These are phyloP conservation scores for Conus canariensis DNA, from an alignment of 2,888 invertebrate genomes.

Conservation along the genomic window DNA sequence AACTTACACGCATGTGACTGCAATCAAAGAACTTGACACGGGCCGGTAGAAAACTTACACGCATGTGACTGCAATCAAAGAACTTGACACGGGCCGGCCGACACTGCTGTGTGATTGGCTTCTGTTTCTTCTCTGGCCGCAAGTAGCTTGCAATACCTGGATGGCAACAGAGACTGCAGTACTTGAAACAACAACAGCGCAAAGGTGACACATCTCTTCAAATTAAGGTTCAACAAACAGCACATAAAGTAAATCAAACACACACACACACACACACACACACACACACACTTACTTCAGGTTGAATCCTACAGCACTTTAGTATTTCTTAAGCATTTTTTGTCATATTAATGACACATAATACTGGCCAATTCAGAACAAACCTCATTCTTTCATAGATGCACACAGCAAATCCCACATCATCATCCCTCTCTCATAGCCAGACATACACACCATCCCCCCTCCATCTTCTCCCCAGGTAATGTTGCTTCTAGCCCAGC, in stretches of 20 bases:
- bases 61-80: conserved; percentile 64
- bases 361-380: no score
- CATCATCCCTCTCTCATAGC: no score
- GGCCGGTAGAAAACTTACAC: conserved; percentile 63
- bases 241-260: no score
- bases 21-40: conserved; percentile 68
- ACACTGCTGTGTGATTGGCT: conserved; percentile 49
- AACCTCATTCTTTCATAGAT: no score
- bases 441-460: no score
- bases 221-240: no score
- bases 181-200: neutral
- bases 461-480: no score
- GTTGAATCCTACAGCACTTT: neutral
- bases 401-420: no score
- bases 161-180: conserved; percentile 28
- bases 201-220: neutral
- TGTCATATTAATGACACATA: no score
- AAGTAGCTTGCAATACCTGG: conserved; percentile 70
- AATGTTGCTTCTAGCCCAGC: no score
- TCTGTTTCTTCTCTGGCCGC: conserved; percentile 62
- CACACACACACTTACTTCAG: neutral
- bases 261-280: neutral
- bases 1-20: conserved; percentile 63
- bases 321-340: no score
- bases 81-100: conserved; percentile 68